phyloP scores from a whole-genome alignment of 1,140 invertebrate genomes.

The Drosophila pallidifrons region DNA sequence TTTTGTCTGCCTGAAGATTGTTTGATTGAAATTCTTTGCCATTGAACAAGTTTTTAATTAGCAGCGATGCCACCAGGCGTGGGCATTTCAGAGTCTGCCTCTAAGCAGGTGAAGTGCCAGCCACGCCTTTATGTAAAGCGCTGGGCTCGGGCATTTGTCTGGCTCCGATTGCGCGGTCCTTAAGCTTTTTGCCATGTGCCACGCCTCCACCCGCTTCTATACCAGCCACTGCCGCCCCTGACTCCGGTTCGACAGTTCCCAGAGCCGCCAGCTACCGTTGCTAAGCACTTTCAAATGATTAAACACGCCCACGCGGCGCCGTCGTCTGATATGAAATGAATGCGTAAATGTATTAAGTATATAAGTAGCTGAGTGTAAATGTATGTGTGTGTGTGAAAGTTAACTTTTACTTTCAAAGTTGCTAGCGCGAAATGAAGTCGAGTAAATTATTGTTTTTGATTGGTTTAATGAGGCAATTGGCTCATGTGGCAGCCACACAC shows the following conservation, averaged over 20 bases:
- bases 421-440: constrained; percentile 50
- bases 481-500: constrained; percentile 13
- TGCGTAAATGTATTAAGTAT: constrained; percentile 13
- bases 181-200: constrained; percentile 21
- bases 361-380: neutral
- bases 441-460: constrained; percentile 77
- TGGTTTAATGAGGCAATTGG: constrained; percentile 58
- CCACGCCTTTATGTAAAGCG: constrained; percentile 8
- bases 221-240: neutral
- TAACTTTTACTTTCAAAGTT: constrained; percentile 46
- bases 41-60: constrained; percentile 59
- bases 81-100: constrained; percentile 22
- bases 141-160: constrained; percentile 4
- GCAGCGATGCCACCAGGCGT: constrained; percentile 35
- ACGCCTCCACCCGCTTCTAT: neutral
- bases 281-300: constrained; percentile 60
- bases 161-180: constrained; percentile 22
- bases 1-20: constrained; percentile 22
- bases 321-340: constrained; percentile 35
- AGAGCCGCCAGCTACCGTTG: constrained; percentile 37
- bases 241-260: neutral
- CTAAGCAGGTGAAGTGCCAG: constrained; percentile 24
- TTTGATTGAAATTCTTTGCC: constrained; percentile 33
- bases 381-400: constrained; percentile 9
- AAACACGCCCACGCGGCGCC: constrained; percentile 55